Conservation (phyloP, 2,113 vertebrate genomes). For the Sisor rabdophorus region DNA sequence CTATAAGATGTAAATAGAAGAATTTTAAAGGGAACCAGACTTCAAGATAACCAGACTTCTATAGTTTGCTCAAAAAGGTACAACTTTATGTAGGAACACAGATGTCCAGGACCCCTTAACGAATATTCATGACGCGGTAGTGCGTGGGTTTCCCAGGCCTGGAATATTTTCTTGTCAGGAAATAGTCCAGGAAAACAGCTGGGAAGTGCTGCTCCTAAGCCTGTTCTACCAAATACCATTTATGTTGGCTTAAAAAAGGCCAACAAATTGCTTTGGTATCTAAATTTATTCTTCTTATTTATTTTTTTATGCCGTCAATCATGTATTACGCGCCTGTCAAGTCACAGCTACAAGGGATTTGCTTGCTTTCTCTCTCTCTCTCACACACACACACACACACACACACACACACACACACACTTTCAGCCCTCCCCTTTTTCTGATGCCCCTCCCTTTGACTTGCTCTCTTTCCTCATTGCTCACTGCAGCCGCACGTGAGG, state of each 20-base stretch:
- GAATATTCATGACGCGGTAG: background rate
- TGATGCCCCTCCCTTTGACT: constrained; percentile 40
- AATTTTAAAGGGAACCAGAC: too few relatives aligned
- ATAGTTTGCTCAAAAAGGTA: too few relatives aligned
- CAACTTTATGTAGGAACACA: too few relatives aligned
- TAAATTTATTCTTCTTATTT: background rate
- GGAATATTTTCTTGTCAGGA: background rate
- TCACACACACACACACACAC: background rate
- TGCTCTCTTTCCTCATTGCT: constrained; percentile 57
- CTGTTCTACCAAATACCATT: too few relatives aligned
- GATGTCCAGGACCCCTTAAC: background rate
- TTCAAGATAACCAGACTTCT: too few relatives aligned
- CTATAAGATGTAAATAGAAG: too few relatives aligned
- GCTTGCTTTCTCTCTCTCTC: background rate
- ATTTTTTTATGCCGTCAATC: background rate
- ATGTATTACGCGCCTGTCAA: background rate
- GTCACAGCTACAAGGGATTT: constrained; percentile 16
- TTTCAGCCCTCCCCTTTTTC: constrained; percentile 34
- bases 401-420: background rate
- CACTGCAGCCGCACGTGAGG: constrained; percentile 74
- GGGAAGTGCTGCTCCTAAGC: background rate
- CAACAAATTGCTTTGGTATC: too few relatives aligned
- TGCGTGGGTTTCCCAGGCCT: background rate
- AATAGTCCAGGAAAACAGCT: background rate
- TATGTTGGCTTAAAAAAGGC: too few relatives aligned